Conservation (phyloP, 2,797 vertebrate genomes). For the Argyrosomus regius region DNA sequence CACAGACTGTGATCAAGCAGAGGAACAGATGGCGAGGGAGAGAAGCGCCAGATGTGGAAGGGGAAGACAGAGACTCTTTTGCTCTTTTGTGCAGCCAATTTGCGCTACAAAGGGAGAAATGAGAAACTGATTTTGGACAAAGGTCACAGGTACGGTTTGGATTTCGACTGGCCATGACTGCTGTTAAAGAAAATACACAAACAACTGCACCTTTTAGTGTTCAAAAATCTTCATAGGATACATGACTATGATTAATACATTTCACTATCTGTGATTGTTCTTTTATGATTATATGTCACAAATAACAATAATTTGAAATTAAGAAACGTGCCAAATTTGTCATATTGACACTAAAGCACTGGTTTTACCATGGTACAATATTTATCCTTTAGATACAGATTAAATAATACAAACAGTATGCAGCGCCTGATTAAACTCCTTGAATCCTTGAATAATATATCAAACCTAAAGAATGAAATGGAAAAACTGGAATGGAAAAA, state of each 20-base stretch:
- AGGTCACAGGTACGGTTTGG: background rate
- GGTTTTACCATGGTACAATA: background rate
- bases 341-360: background rate
- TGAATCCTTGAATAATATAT: too few relatives aligned
- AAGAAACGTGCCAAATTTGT: background rate
- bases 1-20: slow-evolving; percentile 51
- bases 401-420: background rate
- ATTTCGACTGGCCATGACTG: background rate
- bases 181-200: background rate
- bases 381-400: background rate
- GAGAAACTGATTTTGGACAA: background rate
- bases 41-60: slow-evolving; percentile 52
- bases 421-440: too few relatives aligned
- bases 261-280: too few relatives aligned
- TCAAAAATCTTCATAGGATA: too few relatives aligned
- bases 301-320: too few relatives aligned
- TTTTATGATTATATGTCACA: too few relatives aligned
- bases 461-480: too few relatives aligned
- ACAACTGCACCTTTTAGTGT: background rate
- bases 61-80: slow-evolving; percentile 15
- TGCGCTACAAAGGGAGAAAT: background rate
- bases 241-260: too few relatives aligned
- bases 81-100: slow-evolving; percentile 17
- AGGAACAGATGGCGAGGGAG: slow-evolving; percentile 55
- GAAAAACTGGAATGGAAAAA: too few relatives aligned